phyloP scores from a whole-genome alignment of 2,113 vertebrate species.

The Phodopus roborovskii region DNA sequence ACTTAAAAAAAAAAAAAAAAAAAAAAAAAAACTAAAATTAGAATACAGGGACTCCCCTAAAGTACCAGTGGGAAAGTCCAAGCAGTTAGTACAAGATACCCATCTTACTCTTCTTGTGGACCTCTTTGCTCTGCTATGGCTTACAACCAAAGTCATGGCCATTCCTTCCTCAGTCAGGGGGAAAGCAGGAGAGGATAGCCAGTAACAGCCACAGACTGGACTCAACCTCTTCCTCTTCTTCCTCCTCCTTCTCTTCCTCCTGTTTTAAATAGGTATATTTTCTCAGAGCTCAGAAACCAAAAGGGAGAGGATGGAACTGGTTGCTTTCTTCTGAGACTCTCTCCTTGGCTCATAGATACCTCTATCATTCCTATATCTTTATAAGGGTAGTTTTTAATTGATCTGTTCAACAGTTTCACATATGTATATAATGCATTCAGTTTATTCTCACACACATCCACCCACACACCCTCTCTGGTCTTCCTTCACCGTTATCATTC shows the following conservation, averaged over 20 bases:
- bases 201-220: not conserved
- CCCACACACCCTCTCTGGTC: not conserved
- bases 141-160: not conserved
- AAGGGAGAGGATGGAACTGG: not conserved
- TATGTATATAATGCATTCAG: not conserved
- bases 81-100: not conserved
- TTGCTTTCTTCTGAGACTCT: not conserved
- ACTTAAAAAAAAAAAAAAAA: not conserved
- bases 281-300: not conserved
- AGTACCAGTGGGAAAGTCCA: not conserved
- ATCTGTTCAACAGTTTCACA: not conserved
- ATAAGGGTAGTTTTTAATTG: not conserved
- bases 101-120: not conserved
- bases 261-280: not conserved
- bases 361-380: not conserved
- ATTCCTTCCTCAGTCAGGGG: not conserved
- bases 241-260: not conserved
- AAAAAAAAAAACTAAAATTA: not conserved
- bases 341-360: not conserved
- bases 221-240: not conserved
- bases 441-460: not conserved
- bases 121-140: not conserved
- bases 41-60: not conserved
- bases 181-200: not conserved
- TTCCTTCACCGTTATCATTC: no score